Evolutionary conservation across 2,113 vertebrate genomes (phyloP), one percentile per base, ranked within the genome.

Genomic region (Donacobius atricapilla): DNA sequence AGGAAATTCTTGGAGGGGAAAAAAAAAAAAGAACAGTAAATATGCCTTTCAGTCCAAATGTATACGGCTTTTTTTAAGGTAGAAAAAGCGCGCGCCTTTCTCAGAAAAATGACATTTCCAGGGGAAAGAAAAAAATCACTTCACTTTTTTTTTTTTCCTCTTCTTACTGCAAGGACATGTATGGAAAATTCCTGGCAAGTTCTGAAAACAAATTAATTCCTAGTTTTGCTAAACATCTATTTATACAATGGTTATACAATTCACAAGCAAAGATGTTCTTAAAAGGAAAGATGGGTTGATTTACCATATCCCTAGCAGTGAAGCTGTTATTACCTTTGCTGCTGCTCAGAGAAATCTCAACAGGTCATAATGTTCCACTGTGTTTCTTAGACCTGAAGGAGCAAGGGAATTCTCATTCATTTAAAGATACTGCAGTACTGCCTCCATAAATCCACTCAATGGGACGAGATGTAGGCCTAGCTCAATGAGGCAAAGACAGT

Each of bases 371-470:
- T 70, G 56, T 90, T 94, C 88, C 53, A 63, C 72, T 86, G 71
- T 80, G 51, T 83, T 60, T 56, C 82, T 96, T 33, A 90, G 90
- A 96, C 76, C 90, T 92, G 80, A 87, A 96, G 90, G 47, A 94
- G 68, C 69, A 75, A 66, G 76, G 88, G 83, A 92, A 96, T 95
- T 95, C 93, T 89, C 92, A 89, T 96, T 95, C 91, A 79, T 96
- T 96, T 94, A 91, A 94, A 90, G 92, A 48, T 56, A 90, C 86
- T 92, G 90, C 90, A 72, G n/a, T 37, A 53, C n/a, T 96, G 92
- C 68, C 80, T 93, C 64, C 80, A 96, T 96, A 96, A 97, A 97
- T 96, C 72, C 76, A 23, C 57, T 90, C 76, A 89, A 95, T 96
- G 88, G 96, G 93, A 94, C 83, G 92, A 92, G 83, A 78, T 89